Evolutionary conservation across 2,888 invertebrate genomes (phyloP).

Genomic region (Sericinus montela): DNA sequence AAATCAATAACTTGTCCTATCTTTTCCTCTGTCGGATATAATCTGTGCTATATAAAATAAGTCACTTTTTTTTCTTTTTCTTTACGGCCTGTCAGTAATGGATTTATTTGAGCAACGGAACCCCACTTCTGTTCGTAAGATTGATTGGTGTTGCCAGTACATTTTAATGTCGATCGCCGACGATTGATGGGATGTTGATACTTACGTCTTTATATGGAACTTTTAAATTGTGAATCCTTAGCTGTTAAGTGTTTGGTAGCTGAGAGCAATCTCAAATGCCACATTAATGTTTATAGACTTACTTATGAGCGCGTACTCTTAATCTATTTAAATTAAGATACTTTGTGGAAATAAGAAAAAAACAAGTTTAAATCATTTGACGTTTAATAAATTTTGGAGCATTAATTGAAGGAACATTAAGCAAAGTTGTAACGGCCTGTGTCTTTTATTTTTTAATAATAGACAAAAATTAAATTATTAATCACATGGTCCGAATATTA

Average conservation of each 20-base stretch:
- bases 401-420: no score
- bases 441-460: no score
- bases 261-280: background rate
- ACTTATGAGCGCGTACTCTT: background rate
- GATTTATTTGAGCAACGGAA: background rate
- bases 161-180: background rate
- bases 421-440: no score
- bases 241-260: background rate
- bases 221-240: background rate
- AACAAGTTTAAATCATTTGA: no score
- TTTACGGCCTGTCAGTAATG: background rate
- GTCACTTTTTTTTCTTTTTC: background rate
- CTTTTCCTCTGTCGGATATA: background rate
- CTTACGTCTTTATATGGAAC: background rate
- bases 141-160: background rate
- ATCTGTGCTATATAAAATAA: background rate
- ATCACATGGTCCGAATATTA: no score
- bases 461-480: no score
- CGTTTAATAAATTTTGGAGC: no score
- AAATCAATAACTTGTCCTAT: background rate
- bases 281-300: background rate
- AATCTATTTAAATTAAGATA: no score
- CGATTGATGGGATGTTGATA: background rate
- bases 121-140: slow-evolving; percentile 1
- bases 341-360: no score